Conservation (phyloP, 2,888 invertebrate genomes). For the Cylindroiulus punctatus region DNA sequence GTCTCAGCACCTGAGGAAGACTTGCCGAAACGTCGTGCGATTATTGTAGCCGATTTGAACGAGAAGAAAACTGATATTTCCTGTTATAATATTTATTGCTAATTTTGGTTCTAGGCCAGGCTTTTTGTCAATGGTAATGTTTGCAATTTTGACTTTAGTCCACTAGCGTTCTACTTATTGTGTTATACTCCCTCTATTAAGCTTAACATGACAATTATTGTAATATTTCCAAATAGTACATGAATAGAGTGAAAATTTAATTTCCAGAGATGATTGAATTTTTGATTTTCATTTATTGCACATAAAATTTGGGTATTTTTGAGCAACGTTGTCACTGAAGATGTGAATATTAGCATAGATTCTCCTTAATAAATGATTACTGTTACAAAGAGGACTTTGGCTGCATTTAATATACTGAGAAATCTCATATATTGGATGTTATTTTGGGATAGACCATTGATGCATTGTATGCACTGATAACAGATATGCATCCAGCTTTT, state of each 20-base stretch:
- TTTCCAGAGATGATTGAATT: not conserved
- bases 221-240: constrained; percentile 16
- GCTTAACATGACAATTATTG: constrained; percentile 11
- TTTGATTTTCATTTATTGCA: constrained; percentile 25
- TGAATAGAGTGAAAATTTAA: constrained; percentile 45
- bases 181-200: not conserved
- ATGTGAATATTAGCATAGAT: constrained; percentile 30
- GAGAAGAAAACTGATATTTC: no score
- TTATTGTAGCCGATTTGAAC: no score
- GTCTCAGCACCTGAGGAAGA: no score
- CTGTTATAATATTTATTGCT: not conserved
- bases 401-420: not conserved
- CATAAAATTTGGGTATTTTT: constrained; percentile 44
- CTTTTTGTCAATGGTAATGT: constrained; percentile 21
- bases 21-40: no score
- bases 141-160: not conserved
- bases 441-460: no score
- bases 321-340: constrained; percentile 33
- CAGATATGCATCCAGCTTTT: no score
- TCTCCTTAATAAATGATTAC: constrained; percentile 16
- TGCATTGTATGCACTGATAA: no score
- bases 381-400: not conserved
- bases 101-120: not conserved
- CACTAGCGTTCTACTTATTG: not conserved
- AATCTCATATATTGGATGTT: not conserved